Conservation (phyloP, 2,888 invertebrate species). For the Ochropacha duplaris region DNA sequence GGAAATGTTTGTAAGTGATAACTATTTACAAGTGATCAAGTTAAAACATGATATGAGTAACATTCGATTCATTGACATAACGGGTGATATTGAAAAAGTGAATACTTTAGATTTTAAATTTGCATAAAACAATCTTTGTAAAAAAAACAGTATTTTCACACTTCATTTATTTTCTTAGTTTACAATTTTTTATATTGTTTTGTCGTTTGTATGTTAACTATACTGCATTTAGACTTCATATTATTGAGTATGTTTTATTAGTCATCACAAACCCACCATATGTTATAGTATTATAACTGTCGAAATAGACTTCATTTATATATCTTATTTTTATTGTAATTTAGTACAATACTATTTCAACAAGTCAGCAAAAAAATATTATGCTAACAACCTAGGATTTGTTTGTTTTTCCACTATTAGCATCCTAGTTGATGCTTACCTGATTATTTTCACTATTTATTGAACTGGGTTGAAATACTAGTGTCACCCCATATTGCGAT, state of each 20-base stretch:
- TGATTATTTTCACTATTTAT: too few species aligned
- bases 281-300: slow-evolving; percentile 10
- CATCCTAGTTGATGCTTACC: too few species aligned
- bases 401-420: too few species aligned
- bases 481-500: background rate
- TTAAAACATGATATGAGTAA: slow-evolving; percentile 45
- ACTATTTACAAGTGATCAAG: slow-evolving; percentile 31
- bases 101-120: slow-evolving; percentile 45
- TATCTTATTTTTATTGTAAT: background rate
- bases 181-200: background rate
- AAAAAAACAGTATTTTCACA: background rate
- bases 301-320: background rate
- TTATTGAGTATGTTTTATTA: slow-evolving; percentile 15
- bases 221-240: slow-evolving; percentile 6
- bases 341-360: background rate
- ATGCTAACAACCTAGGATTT: too few species aligned
- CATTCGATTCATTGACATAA: slow-evolving; percentile 51
- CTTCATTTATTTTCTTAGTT: background rate
- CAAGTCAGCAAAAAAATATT: too few species aligned
- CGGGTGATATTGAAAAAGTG: slow-evolving; percentile 52
- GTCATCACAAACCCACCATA: slow-evolving; percentile 27
- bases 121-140: slow-evolving; percentile 24
- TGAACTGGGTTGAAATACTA: too few species aligned
- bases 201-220: background rate
- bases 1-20: slow-evolving; percentile 32